Conservation (phyloP, 23 tunicate species). For the Trididemnum miniatum region DNA sequence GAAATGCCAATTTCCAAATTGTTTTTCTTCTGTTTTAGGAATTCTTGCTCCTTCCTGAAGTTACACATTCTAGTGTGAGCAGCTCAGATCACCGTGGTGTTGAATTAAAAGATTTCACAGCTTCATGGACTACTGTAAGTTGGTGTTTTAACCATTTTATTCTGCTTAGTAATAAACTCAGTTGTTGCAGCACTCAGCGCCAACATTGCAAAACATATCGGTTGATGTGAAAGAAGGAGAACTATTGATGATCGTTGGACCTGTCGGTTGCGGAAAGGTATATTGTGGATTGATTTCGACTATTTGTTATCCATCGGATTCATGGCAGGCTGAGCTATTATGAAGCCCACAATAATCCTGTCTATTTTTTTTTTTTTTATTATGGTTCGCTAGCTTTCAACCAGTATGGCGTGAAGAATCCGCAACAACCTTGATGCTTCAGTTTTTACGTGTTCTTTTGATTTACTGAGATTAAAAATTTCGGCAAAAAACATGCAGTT, state of each 20-base stretch:
- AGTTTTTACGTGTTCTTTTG: too few relatives aligned
- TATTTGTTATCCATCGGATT: too few relatives aligned
- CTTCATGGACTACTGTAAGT: slow-evolving; percentile 7
- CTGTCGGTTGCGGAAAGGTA: slow-evolving; percentile 85
- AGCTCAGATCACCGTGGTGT: background rate
- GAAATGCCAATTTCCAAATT: background rate
- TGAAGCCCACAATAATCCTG: too few relatives aligned
- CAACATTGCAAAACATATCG: slow-evolving; percentile 19
- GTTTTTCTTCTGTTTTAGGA: slow-evolving; percentile 17
- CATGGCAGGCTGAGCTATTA: too few relatives aligned
- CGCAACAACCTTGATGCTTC: too few relatives aligned
- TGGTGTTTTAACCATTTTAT: background rate
- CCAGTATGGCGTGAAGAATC: too few relatives aligned
- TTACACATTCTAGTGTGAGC: background rate
- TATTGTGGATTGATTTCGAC: too few relatives aligned
- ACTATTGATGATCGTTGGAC: slow-evolving; percentile 69
- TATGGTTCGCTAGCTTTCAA: too few relatives aligned
- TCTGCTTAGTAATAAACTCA: too few relatives aligned
- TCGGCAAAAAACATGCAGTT: too few relatives aligned
- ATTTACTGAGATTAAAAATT: too few relatives aligned
- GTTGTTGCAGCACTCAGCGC: background rate
- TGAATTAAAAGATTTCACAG: background rate
- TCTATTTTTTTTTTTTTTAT: too few relatives aligned
- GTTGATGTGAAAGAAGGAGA: slow-evolving; percentile 26
- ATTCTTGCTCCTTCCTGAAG: slow-evolving; percentile 2